Conservation (phyloP, 2,888 invertebrate genomes). For the Coecobrya sp. region DNA sequence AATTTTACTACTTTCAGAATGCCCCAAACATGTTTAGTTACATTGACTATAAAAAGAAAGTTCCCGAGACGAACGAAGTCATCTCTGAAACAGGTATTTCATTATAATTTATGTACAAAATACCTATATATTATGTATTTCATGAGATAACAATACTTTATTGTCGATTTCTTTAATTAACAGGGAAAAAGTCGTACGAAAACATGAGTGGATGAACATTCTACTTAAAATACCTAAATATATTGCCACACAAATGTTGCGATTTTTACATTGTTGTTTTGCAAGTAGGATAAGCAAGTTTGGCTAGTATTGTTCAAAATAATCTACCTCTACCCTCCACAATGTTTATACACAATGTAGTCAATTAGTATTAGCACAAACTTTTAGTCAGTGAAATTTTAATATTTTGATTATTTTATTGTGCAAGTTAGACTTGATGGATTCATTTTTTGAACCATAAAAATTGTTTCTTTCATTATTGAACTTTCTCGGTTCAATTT, state of each 20-base stretch:
- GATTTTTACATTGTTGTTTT: too few species aligned
- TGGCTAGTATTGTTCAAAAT: background rate
- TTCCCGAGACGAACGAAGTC: background rate
- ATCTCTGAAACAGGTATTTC: background rate
- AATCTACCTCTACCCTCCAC: background rate
- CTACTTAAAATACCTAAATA: too few species aligned
- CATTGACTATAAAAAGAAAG: constrained; percentile 81
- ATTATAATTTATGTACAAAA: background rate
- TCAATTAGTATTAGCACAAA: constrained; percentile 12
- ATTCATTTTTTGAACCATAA: too few species aligned
- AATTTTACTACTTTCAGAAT: constrained; percentile 66
- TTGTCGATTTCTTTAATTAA: background rate
- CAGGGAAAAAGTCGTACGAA: constrained; percentile 38
- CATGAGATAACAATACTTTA: too few species aligned
- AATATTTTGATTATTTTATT: background rate
- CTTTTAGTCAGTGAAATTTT: background rate
- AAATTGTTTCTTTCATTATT: too few species aligned
- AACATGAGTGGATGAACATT: constrained; percentile 14
- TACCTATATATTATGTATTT: too few species aligned
- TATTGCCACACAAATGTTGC: too few species aligned
- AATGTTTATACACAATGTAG: background rate
- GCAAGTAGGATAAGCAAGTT: too few species aligned
- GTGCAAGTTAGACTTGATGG: too few species aligned
- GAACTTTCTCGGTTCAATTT: too few species aligned
- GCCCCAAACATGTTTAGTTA: constrained; percentile 77